phyloP scores from a whole-genome alignment of 2,113 vertebrate species.

The Hippocampus barbouri region DNA sequence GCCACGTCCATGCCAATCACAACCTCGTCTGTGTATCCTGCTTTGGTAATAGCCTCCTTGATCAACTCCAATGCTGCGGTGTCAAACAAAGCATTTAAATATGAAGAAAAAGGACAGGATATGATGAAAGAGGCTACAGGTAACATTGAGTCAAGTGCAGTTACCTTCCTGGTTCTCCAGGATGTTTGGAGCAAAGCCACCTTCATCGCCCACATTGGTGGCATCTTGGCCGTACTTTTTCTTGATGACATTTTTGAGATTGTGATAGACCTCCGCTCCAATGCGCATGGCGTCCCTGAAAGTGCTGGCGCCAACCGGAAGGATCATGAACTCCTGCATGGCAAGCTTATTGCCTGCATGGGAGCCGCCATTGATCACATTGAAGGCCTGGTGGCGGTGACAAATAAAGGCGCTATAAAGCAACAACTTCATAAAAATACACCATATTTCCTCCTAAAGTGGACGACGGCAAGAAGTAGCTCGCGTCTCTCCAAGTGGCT shows the following conservation, averaged over 20 bases:
- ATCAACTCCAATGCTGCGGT: constrained; percentile 84
- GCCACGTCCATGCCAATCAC: constrained; percentile 98
- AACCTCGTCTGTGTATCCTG: constrained; percentile 86
- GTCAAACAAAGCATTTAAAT: constrained; percentile 3
- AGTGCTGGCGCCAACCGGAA: constrained; percentile 82
- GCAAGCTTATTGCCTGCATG: constrained; percentile 97
- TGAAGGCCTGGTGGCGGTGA: constrained; percentile 81
- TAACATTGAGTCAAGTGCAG: background rate
- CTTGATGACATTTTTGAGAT: constrained; percentile 95
- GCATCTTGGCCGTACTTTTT: constrained; percentile 95
- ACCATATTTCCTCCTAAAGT: background rate
- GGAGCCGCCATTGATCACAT: constrained; percentile 95
- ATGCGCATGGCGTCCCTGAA: constrained; percentile 96
- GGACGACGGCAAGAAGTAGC: background rate
- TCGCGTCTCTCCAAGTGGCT: background rate
- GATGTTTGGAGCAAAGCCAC: constrained; percentile 97
- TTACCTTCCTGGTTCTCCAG: constrained; percentile 94
- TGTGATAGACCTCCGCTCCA: constrained; percentile 95
- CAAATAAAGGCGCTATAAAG: background rate
- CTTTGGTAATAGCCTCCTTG: constrained; percentile 86
- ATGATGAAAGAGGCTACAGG: background rate
- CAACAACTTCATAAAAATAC: background rate
- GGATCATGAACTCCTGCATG: constrained; percentile 99
- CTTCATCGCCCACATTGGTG: constrained; percentile 94
- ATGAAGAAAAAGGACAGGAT: background rate